These are phyloP conservation scores for Drosophila anomelani DNA, from an alignment of 2,888 invertebrate genomes.

Conservation along the genomic window DNA sequence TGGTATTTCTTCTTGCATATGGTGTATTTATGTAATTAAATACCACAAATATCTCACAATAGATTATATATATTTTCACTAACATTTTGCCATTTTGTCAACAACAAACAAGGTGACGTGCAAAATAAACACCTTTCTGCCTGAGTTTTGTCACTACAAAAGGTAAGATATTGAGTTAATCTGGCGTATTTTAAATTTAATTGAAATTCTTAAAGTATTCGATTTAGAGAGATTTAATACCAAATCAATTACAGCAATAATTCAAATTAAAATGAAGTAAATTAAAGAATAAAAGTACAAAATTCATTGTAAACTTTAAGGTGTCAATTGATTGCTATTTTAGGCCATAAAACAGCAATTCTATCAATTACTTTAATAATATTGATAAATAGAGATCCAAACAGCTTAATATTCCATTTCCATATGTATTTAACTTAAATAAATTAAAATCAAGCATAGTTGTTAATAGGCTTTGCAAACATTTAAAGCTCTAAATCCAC, in stretches of 20 bases:
- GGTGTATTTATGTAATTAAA: conserved; percentile 1
- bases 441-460: not conserved
- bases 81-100: not conserved
- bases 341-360: not conserved
- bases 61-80: not conserved
- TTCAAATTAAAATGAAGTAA: not conserved
- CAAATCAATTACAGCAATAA: not conserved
- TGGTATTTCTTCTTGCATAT: not conserved
- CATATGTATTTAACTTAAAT: not conserved
- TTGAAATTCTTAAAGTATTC: not conserved
- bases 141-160: too few species aligned
- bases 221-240: not conserved
- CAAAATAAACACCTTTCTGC: not conserved
- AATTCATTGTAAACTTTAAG: not conserved
- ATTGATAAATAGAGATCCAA: not conserved
- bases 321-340: not conserved
- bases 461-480: not conserved
- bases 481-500: not conserved
- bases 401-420: not conserved
- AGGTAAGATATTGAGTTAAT: not conserved
- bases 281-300: not conserved
- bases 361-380: not conserved
- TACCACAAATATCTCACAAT: not conserved
- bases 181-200: not conserved
- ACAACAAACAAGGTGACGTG: not conserved